phyloP scores from a whole-genome alignment of 2,113 vertebrate genomes.

The Shinisaurus crocodilurus region DNA sequence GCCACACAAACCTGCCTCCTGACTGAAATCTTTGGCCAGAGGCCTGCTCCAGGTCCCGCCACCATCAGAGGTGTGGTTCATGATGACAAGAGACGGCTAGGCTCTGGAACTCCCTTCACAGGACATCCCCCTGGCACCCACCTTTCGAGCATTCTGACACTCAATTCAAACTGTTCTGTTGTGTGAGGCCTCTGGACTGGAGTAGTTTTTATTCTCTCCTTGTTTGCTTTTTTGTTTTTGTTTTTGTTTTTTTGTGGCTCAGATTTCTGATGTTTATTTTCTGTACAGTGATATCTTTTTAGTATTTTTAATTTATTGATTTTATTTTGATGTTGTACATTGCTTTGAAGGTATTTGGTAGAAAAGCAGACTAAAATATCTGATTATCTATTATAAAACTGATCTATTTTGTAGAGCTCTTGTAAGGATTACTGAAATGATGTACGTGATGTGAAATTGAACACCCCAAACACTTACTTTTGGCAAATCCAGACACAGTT shows the following conservation, averaged over 20 bases:
- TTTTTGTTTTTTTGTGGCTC: not conserved
- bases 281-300: not conserved
- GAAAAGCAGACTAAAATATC: not conserved
- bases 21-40: too few relatives aligned
- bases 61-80: too few relatives aligned
- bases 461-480: not conserved
- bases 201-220: too few relatives aligned
- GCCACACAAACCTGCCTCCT: too few relatives aligned
- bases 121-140: too few relatives aligned
- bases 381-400: not conserved
- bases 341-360: not conserved
- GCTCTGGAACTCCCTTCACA: too few relatives aligned
- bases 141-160: too few relatives aligned
- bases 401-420: not conserved
- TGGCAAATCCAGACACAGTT: not conserved
- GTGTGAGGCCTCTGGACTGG: too few relatives aligned
- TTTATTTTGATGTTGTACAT: not conserved
- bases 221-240: not conserved
- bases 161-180: not conserved
- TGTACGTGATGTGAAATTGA: not conserved
- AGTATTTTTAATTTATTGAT: not conserved
- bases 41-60: too few relatives aligned
- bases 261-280: not conserved
- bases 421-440: not conserved
- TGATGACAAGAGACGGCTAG: too few relatives aligned